phyloP scores from a whole-genome alignment of 2,113 vertebrate genomes.

The Vidua chalybeata region DNA sequence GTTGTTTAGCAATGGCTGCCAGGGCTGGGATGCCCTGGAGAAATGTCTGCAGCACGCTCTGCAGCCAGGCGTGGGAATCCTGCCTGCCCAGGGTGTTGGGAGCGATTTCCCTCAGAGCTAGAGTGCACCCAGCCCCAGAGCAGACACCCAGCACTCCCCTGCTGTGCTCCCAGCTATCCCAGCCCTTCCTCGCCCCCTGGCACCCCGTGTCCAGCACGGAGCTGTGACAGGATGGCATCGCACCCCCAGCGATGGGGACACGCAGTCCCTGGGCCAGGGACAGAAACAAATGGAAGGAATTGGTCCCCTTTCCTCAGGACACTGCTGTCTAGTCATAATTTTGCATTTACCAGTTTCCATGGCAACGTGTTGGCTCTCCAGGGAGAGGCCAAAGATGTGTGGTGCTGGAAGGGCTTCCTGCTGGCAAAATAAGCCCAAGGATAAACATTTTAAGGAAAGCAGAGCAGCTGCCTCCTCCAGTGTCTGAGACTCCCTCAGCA shows the following conservation, averaged over 20 bases:
- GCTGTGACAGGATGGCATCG: neutral
- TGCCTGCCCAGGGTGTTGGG: neutral
- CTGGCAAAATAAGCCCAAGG: constrained; percentile 6
- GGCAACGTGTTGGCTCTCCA: neutral
- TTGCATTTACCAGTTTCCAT: constrained; percentile 14
- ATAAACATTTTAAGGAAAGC: neutral
- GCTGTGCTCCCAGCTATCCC: neutral
- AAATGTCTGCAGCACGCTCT: neutral
- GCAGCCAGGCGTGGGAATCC: neutral
- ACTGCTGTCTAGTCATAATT: neutral
- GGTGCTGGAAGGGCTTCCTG: neutral
- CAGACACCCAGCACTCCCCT: neutral
- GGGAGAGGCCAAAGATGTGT: neutral
- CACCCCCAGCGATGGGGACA: neutral
- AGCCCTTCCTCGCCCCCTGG: neutral
- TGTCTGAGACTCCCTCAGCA: neutral
- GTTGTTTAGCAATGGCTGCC: neutral
- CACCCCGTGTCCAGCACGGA: fast-evolving
- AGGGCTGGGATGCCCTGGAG: neutral
- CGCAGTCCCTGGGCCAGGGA: neutral
- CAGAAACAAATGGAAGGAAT: neutral
- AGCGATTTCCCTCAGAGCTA: neutral
- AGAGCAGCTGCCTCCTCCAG: neutral
- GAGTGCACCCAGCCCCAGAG: neutral
- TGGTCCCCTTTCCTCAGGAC: neutral